Conservation (phyloP, 2,888 invertebrate genomes). For the Argyresthia albistria region DNA sequence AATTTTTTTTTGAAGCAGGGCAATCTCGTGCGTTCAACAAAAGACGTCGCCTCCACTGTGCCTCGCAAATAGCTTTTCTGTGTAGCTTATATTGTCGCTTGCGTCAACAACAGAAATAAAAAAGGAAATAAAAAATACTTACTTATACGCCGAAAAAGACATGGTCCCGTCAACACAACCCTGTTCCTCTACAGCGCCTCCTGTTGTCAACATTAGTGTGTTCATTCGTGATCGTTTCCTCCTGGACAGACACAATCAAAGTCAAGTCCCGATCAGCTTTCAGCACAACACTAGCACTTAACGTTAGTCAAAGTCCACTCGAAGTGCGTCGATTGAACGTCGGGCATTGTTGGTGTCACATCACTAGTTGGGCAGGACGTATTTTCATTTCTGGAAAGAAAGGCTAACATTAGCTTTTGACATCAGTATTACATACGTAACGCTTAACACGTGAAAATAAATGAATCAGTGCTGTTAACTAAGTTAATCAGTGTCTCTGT, state of each 20-base stretch:
- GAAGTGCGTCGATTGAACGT: slow-evolving; percentile 40
- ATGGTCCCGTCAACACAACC: slow-evolving; percentile 57
- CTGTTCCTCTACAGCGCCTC: slow-evolving; percentile 55
- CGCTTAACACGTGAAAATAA: too few species aligned
- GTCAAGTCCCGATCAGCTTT: neutral
- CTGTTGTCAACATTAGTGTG: slow-evolving; percentile 64
- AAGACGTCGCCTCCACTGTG: too few species aligned
- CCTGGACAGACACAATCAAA: neutral
- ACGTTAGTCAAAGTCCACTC: slow-evolving; percentile 24
- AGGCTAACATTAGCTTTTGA: too few species aligned
- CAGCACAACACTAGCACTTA: slow-evolving; percentile 37
- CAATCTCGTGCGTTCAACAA: too few species aligned
- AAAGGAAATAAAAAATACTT: slow-evolving; percentile 21
- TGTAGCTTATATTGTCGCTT: too few species aligned
- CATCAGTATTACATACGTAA: too few species aligned
- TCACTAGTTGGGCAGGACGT: slow-evolving; percentile 34
- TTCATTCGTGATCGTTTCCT: slow-evolving; percentile 41
- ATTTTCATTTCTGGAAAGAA: slow-evolving; percentile 33
- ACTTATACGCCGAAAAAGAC: slow-evolving; percentile 66
- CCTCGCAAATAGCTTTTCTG: too few species aligned
- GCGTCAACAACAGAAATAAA: too few species aligned
- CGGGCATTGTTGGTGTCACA: slow-evolving; percentile 37
- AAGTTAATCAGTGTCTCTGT: too few species aligned
- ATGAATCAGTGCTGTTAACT: too few species aligned
- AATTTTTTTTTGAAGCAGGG: too few species aligned